phyloP scores from a whole-genome alignment of 1,140 invertebrate genomes.

The Drosophila serrata region DNA sequence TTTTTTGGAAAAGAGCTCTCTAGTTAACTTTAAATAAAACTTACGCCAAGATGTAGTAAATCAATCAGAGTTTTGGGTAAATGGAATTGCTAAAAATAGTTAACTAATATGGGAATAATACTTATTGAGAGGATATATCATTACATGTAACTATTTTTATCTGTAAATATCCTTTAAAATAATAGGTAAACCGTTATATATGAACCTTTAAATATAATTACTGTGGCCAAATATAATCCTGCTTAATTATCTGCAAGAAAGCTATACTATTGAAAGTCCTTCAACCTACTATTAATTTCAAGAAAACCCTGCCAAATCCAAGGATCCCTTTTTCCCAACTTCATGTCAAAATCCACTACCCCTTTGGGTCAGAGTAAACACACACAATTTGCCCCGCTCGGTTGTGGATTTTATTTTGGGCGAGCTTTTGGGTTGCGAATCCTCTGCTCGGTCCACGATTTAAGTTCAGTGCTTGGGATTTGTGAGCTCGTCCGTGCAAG shows the following conservation, averaged over 20 bases:
- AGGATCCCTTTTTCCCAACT: background rate
- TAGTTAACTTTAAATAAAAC: background rate
- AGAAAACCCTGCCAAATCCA: too few species aligned
- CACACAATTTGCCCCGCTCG: slow-evolving; percentile 71
- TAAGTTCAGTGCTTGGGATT: slow-evolving; percentile 66
- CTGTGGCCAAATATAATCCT: background rate
- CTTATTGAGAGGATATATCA: too few species aligned
- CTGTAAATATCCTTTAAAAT: background rate
- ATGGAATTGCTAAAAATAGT: background rate
- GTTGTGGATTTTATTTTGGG: slow-evolving; percentile 74
- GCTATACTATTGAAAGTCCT: too few species aligned
- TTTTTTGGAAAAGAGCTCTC: background rate
- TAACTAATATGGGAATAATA: background rate
- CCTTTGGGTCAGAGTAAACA: slow-evolving; percentile 29
- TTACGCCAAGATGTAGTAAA: background rate
- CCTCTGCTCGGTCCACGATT: slow-evolving; percentile 41
- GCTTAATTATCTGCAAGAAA: too few species aligned
- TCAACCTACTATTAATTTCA: background rate
- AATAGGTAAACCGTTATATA: background rate
- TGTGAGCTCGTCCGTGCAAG: slow-evolving; percentile 66
- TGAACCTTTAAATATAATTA: background rate
- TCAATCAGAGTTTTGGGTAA: background rate
- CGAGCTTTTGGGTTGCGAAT: slow-evolving; percentile 23
- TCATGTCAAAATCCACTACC: slow-evolving; percentile 4
- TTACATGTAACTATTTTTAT: too few species aligned